phyloP scores from a whole-genome alignment of 1,140 invertebrate genomes.

The Drosophila tsacasi region DNA sequence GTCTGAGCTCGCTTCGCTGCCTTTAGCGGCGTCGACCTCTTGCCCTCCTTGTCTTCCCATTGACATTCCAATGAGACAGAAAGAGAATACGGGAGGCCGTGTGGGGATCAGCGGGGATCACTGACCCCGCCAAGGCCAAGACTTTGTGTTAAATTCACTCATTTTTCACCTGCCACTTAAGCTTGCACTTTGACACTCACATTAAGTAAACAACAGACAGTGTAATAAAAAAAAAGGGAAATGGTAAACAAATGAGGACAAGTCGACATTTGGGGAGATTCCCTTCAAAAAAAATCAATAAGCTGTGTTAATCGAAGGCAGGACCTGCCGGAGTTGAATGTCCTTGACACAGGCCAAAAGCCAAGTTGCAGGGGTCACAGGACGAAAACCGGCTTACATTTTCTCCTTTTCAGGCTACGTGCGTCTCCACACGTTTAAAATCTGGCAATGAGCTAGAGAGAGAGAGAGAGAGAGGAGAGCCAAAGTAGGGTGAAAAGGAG shows the following conservation, averaged over 20 bases:
- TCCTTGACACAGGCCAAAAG: conserved; percentile 63
- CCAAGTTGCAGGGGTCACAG: conserved; percentile 36
- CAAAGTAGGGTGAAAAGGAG: conserved; percentile 2
- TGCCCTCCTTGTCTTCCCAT: background rate
- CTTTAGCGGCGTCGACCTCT: conserved; percentile 19
- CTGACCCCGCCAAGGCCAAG: conserved; percentile 40
- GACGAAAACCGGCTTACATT: conserved; percentile 22
- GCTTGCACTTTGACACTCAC: conserved; percentile 17
- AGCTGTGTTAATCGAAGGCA: conserved; percentile 29
- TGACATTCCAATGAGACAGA: conserved; percentile 4
- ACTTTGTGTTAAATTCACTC: conserved; percentile 16
- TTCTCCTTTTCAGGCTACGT: conserved; percentile 48
- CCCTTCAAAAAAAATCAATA: conserved; percentile 54
- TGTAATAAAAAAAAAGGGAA: background rate
- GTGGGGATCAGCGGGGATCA: conserved; percentile 9
- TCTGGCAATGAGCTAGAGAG: conserved; percentile 7
- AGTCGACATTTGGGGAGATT: background rate
- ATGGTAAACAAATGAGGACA: background rate
- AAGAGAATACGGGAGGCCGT: background rate
- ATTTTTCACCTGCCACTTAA: conserved; percentile 30
- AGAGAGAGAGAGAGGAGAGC: conserved; percentile 2
- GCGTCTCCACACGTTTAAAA: conserved; percentile 44
- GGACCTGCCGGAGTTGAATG: conserved; percentile 52
- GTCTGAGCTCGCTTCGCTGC: conserved; percentile 24
- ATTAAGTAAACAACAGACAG: conserved; percentile 2